Evolutionary conservation across 2,797 vertebrate species (phyloP), one percentile per base, ranked within the genome.

Genomic region (Chaunax sp.): DNA sequence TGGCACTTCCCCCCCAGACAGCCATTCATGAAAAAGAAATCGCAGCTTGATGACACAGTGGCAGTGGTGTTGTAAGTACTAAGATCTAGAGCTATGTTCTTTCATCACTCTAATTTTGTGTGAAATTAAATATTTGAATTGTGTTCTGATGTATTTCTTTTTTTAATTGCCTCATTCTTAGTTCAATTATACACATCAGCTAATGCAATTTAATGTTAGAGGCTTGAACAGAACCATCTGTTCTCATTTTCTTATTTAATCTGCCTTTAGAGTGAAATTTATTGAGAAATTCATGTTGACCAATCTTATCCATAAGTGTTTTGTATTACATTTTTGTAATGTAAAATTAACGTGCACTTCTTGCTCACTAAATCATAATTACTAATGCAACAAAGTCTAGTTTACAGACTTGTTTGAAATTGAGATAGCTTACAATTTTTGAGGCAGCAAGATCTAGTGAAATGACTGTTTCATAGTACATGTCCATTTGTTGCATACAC

Each of bases 61-160:
- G 38, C 14, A 15, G 14, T 14, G 38, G 14, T 16, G 13, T 15
- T 15, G 0, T 45, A 9, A 10, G 33, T 10, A 35, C 33, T 35
- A 35, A 35, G 38, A 18, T 40, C 3, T 40, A 4, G 14, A 40
- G 14, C 5, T 40, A 15, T 16, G 1, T 40, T 40, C 13, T 16
- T 38, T 72, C 28, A n/a, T 30, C 18, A 64, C 57, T 81, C 51
- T 82, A 77, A 80, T 77, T 71, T 59, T 49, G 57, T 77, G 67
- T 84, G 79, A 87, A 77, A 85, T 72, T 28, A 76, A 80, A 54
- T 50, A 54, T 71, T 68, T 65, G 67, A 69, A 72, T 73, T 74
- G 8, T 61, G 60, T 64, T 70, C 58, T 46, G 44, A 53, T 68
- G 43, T 50, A 62, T 69, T 55, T 55, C 33, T 78, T 83, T 66